Evolutionary conservation across 2,888 invertebrate species (phyloP).

Genomic region (Hemaris fuciformis): DNA sequence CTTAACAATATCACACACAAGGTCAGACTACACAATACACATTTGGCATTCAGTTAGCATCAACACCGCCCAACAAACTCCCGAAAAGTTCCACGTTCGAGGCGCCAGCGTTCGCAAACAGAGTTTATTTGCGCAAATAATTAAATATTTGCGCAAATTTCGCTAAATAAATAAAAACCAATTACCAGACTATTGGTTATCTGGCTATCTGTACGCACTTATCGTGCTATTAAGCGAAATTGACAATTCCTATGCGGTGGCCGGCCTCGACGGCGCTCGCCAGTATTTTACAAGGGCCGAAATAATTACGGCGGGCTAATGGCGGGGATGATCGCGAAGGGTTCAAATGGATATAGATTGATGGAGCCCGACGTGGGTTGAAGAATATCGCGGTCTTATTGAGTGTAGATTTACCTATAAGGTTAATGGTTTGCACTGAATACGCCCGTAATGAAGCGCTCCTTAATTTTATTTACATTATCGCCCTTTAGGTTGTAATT

Average conservation of each 20-base stretch:
- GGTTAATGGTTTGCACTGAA: slow-evolving; percentile 5
- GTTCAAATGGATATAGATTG: slow-evolving; percentile 41
- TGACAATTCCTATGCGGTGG: slow-evolving; percentile 48
- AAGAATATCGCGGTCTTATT: slow-evolving; percentile 38
- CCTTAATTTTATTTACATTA: slow-evolving; percentile 2
- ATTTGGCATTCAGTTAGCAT: slow-evolving; percentile 6
- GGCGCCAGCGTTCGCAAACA: neutral
- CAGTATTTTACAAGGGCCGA: slow-evolving; percentile 40
- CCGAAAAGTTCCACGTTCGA: neutral
- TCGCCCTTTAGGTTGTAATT: neutral
- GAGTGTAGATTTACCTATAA: slow-evolving; percentile 25
- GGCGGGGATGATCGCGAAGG: slow-evolving; percentile 39
- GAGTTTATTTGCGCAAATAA: neutral
- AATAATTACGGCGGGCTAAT: slow-evolving; percentile 49
- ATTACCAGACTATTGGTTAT: slow-evolving; percentile 22
- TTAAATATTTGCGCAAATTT: slow-evolving; percentile 2
- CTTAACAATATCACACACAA: neutral
- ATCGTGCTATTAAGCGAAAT: slow-evolving; percentile 52
- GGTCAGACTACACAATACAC: neutral
- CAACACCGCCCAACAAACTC: neutral
- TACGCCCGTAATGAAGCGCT: neutral
- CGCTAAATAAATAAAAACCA: slow-evolving; percentile 16
- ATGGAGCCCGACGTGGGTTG: slow-evolving; percentile 29
- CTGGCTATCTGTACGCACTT: slow-evolving; percentile 25
- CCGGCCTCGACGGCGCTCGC: slow-evolving; percentile 28